A percentile compares a stretch with the other conserved stretches of the same genome.
These are phyloP conservation scores for Xyliphius kryptos DNA, from an alignment of 2,113 vertebrate species.

Conservation along the genomic window DNA sequence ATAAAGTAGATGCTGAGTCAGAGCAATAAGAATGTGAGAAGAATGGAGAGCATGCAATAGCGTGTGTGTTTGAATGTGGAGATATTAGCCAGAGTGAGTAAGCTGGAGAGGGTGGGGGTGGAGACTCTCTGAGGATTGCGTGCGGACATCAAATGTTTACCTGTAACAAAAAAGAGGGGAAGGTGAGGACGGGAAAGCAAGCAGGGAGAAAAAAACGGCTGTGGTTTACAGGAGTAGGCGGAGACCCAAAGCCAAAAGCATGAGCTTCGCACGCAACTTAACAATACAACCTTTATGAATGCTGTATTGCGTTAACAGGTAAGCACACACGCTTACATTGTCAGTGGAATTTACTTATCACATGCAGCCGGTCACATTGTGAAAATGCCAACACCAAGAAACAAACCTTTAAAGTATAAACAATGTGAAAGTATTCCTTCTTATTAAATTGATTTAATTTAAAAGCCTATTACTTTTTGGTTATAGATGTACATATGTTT, in stretches of 20 bases:
- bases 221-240: conserved; percentile 78
- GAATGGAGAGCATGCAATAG: conserved; percentile 56
- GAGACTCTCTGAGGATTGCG: conserved; percentile 65
- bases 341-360: too few species aligned
- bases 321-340: conserved; percentile 41
- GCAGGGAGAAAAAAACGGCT: conserved; percentile 54
- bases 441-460: too few species aligned
- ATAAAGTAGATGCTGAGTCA: conserved; percentile 65
- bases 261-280: conserved; percentile 85
- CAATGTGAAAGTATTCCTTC: too few species aligned
- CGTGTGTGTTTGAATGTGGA: conserved; percentile 25
- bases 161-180: conserved; percentile 70
- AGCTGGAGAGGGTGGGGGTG: conserved; percentile 54
- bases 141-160: conserved; percentile 65
- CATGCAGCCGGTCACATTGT: too few species aligned
- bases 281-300: conserved; percentile 87
- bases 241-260: conserved; percentile 61
- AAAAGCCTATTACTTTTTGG: too few species aligned
- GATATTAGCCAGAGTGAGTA: conserved; percentile 50
- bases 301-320: conserved; percentile 62
- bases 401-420: too few species aligned
- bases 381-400: too few species aligned
- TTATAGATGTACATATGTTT: too few species aligned
- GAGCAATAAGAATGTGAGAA: conserved; percentile 55
- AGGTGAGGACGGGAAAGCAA: conserved; percentile 58